phyloP scores from a whole-genome alignment of 1,140 invertebrate genomes.

The Papilio glaucus region DNA sequence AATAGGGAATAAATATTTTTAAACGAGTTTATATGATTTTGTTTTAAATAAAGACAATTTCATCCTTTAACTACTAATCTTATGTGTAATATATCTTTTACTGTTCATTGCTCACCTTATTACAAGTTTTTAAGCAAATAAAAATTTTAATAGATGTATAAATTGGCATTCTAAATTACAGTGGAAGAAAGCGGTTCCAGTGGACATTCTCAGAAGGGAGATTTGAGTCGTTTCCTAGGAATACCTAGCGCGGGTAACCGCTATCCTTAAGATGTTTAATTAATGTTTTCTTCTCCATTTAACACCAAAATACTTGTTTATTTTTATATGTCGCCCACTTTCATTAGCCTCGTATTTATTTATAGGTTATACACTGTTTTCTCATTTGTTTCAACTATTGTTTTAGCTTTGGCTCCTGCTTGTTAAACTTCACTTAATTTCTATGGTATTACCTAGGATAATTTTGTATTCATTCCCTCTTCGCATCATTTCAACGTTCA shows the following conservation, averaged over 20 bases:
- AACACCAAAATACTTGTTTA: conserved; percentile 37
- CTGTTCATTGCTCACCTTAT: conserved; percentile 3
- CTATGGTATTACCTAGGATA: not conserved
- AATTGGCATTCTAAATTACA: conserved; percentile 73
- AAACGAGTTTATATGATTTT: too few relatives aligned
- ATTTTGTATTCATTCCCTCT: not conserved
- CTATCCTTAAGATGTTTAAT: conserved; percentile 65
- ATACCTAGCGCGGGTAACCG: conserved; percentile 87
- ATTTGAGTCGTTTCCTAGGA: conserved; percentile 89
- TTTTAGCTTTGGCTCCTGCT: conserved; percentile 54
- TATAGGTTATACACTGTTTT: conserved; percentile 44
- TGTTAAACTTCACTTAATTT: conserved; percentile 26
- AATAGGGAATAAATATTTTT: not conserved
- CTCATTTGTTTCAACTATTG: conserved; percentile 37
- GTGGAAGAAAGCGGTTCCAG: conserved; percentile 76
- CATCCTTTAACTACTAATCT: not conserved
- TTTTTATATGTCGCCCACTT: conserved; percentile 35
- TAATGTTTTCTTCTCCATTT: conserved; percentile 56
- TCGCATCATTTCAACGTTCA: not conserved
- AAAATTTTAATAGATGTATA: conserved; percentile 20
- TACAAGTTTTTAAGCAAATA: not conserved
- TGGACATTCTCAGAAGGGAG: conserved; percentile 81
- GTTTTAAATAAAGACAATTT: not conserved
- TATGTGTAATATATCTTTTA: not conserved
- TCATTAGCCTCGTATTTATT: conserved; percentile 37